These are phyloP conservation scores for Trichogramma evanescens DNA, from an alignment of 2,888 invertebrate species.

Conservation along the genomic window DNA sequence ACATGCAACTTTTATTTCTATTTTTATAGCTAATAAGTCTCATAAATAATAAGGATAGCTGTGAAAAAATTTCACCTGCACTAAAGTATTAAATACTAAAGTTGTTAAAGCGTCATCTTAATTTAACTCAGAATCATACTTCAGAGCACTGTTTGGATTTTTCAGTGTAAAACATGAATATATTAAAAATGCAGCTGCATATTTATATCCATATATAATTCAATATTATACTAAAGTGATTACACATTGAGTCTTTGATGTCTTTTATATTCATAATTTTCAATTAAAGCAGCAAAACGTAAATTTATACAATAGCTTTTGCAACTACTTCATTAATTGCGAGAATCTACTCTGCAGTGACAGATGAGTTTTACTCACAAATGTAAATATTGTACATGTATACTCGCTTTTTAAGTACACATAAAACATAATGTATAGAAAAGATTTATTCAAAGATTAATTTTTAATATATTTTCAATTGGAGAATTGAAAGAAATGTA, in stretches of 20 bases:
- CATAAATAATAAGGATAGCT: neutral
- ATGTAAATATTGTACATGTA: slow-evolving; percentile 32
- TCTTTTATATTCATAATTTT: neutral
- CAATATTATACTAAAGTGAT: too few relatives aligned
- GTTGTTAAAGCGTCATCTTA: neutral
- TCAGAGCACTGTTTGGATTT: neutral
- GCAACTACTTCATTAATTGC: slow-evolving; percentile 16
- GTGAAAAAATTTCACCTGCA: slow-evolving; percentile 1
- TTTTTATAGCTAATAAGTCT: slow-evolving; percentile 1
- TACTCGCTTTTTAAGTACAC: slow-evolving; percentile 21
- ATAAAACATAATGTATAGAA: slow-evolving; percentile 14
- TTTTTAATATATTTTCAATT: slow-evolving; percentile 3
- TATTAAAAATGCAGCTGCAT: neutral
- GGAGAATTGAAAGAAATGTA: neutral
- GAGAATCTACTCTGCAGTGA: slow-evolving; percentile 8
- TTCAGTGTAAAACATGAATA: neutral
- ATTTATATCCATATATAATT: too few relatives aligned
- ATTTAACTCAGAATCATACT: too few relatives aligned
- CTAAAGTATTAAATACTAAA: slow-evolving; percentile 12
- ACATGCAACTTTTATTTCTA: slow-evolving; percentile 12
- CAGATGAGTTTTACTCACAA: slow-evolving; percentile 13
- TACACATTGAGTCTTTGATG: too few relatives aligned
- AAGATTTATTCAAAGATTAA: slow-evolving; percentile 22
- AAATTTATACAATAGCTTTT: slow-evolving; percentile 13
- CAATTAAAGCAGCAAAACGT: neutral